These are phyloP conservation scores for Chironex yamaguchii DNA, from an alignment of 30 jellyfish, hydroid and myxozoan genomes.

Conservation along the genomic window DNA sequence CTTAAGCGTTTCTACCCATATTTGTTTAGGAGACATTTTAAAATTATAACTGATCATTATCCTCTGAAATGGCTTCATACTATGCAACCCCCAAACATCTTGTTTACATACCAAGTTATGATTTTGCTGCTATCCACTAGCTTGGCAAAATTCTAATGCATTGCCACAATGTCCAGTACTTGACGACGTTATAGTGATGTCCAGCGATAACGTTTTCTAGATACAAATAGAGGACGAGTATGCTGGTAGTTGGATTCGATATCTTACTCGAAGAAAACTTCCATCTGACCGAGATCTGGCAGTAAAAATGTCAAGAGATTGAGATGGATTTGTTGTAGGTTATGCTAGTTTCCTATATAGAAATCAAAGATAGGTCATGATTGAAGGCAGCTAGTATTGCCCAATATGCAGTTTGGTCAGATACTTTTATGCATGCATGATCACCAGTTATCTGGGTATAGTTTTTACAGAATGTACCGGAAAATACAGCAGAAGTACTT, in stretches of 20 bases:
- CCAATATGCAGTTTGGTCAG: slow-evolving; percentile 19
- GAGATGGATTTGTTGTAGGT: not conserved
- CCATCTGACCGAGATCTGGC: not conserved
- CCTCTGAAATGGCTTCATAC: slow-evolving; percentile 44
- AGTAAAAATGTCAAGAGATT: not conserved
- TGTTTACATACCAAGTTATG: too few species aligned
- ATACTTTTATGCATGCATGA: slow-evolving; percentile 20
- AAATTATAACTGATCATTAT: slow-evolving; percentile 42
- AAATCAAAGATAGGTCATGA: slow-evolving; percentile 15
- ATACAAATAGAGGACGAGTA: not conserved
- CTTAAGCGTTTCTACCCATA: slow-evolving; percentile 34
- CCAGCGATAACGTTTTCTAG: slow-evolving; percentile 1
- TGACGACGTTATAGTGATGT: not conserved
- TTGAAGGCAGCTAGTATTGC: slow-evolving; percentile 50
- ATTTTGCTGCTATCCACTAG: too few species aligned
- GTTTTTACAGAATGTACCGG: slow-evolving; percentile 6
- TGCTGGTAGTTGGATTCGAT: slow-evolving; percentile 28
- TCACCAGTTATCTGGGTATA: slow-evolving; percentile 23
- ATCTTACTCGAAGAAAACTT: not conserved
- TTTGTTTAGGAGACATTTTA: slow-evolving; percentile 32
- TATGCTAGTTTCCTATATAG: slow-evolving; percentile 34
- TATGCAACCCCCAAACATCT: slow-evolving; percentile 2
- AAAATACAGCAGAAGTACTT: slow-evolving; percentile 27
- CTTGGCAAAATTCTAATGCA: slow-evolving; percentile 62
- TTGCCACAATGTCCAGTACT: slow-evolving; percentile 27